These are phyloP conservation scores for Halictus ligatus DNA, from an alignment of 2,888 invertebrate genomes.

Conservation along the genomic window DNA sequence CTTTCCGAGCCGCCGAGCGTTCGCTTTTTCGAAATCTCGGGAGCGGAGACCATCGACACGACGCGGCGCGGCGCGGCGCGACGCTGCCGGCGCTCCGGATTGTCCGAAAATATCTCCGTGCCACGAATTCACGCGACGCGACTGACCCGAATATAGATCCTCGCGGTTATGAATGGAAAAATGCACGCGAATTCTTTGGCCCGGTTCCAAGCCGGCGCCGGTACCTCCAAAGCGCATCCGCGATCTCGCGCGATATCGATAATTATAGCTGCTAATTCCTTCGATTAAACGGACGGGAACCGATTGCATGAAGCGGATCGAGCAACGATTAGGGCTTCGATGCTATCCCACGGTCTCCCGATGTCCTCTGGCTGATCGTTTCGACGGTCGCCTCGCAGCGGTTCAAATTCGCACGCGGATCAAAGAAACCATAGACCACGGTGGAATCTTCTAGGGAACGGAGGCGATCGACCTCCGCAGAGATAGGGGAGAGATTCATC, in stretches of 20 bases:
- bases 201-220: constrained; percentile 70
- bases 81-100: constrained; percentile 24
- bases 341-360: background rate
- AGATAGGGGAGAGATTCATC: constrained; percentile 58
- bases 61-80: background rate
- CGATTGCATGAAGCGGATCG: background rate
- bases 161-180: constrained; percentile 82
- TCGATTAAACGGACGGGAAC: constrained; percentile 7
- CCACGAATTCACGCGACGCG: constrained; percentile 70
- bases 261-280: constrained; percentile 13
- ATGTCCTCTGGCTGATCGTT: background rate
- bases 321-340: background rate
- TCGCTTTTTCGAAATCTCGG: background rate
- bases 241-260: background rate
- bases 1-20: constrained; percentile 31
- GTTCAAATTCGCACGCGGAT: constrained; percentile 18
- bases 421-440: constrained; percentile 18
- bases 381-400: background rate
- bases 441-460: constrained; percentile 52
- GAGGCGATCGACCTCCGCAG: constrained; percentile 57
- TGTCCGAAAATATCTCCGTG: constrained; percentile 70
- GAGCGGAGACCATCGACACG: background rate
- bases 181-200: constrained; percentile 80
- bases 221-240: constrained; percentile 36
- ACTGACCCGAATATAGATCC: constrained; percentile 75